Conservation (phyloP, 2,888 invertebrate species). For the Scrobipalpa atriplicella region DNA sequence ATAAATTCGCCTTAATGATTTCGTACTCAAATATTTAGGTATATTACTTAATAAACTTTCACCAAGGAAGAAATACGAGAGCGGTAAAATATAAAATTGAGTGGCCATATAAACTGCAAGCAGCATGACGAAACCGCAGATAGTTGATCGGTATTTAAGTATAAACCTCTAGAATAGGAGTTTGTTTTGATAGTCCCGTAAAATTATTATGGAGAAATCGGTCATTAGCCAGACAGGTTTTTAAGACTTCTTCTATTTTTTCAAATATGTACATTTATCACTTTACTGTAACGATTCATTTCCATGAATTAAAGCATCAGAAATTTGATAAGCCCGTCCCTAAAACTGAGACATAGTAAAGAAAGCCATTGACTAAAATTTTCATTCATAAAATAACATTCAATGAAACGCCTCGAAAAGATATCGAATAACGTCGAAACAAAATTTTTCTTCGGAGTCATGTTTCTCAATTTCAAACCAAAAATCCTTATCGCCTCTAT, state of each 20-base stretch:
- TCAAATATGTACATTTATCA: no score
- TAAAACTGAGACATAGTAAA: slow-evolving; percentile 1
- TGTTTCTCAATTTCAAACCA: slow-evolving; percentile 8
- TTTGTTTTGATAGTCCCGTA: slow-evolving; percentile 13
- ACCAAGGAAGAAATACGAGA: not conserved
- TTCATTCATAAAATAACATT: slow-evolving; percentile 4
- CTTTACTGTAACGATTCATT: no score
- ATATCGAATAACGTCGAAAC: slow-evolving; percentile 2
- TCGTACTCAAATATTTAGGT: not conserved
- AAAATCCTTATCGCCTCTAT: slow-evolving; percentile 23
- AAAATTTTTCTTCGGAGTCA: not conserved
- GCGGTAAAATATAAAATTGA: slow-evolving; percentile 23
- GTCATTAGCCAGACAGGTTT: not conserved
- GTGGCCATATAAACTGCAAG: slow-evolving; percentile 20
- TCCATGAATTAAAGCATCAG: no score
- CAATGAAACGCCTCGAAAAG: not conserved
- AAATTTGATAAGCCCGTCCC: not conserved
- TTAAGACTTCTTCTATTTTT: not conserved
- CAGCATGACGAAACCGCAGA: slow-evolving; percentile 35
- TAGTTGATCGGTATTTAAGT: slow-evolving; percentile 31
- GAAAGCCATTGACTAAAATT: slow-evolving; percentile 1
- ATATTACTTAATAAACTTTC: not conserved
- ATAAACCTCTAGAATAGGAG: not conserved
- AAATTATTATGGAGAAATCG: slow-evolving; percentile 2
- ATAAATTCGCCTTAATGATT: not conserved